phyloP scores from a whole-genome alignment of 2,797 vertebrate species.

The Harpagifer antarcticus region DNA sequence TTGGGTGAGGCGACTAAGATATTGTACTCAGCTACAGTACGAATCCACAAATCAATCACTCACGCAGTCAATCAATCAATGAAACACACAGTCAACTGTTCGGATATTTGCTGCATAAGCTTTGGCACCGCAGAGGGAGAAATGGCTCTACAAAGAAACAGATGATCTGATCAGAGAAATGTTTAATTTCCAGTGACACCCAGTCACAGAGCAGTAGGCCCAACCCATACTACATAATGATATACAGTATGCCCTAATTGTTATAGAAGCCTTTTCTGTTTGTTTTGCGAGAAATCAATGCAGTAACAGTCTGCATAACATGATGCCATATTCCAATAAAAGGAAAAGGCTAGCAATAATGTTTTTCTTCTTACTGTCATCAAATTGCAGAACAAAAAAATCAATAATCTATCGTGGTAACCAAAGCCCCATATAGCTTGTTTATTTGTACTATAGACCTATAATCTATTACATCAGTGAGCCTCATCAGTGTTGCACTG shows the following conservation, averaged over 20 bases:
- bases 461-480: not conserved
- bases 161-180: constrained; percentile 29
- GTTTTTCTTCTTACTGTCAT: not conserved
- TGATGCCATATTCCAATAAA: not conserved
- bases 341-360: not conserved
- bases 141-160: constrained; percentile 19
- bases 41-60: constrained; percentile 78
- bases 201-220: not conserved
- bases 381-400: not conserved
- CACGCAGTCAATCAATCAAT: constrained; percentile 66
- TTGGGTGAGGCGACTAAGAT: constrained; percentile 51
- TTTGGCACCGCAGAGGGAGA: constrained; percentile 37
- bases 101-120: constrained; percentile 65
- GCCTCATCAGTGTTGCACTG: no score
- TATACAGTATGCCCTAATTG: not conserved
- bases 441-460: no score
- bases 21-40: constrained; percentile 66
- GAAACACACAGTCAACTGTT: constrained; percentile 52
- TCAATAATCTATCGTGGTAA: no score
- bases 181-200: not conserved
- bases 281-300: not conserved
- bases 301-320: not conserved
- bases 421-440: no score
- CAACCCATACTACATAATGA: not conserved
- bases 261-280: not conserved